Conservation (phyloP, 1,140 invertebrate species). For the Rhynchophorus ferrugineus region DNA sequence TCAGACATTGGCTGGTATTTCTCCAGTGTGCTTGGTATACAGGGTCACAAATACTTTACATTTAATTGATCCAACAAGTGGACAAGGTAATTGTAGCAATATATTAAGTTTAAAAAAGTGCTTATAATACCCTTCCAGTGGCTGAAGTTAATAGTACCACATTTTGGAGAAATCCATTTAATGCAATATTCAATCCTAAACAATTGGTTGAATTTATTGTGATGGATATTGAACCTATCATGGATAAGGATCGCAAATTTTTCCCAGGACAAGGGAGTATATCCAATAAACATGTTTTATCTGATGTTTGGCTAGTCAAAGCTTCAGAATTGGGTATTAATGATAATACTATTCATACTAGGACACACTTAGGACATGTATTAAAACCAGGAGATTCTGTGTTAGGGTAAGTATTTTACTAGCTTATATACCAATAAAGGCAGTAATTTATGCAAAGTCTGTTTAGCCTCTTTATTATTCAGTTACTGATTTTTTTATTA, state of each 20-base stretch:
- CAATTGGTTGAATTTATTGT: slow-evolving; percentile 89
- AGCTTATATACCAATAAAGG: slow-evolving; percentile 3
- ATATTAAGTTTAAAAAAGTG: background rate
- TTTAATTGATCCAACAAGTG: slow-evolving; percentile 86
- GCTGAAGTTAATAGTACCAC: slow-evolving; percentile 73
- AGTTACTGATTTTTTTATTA: slow-evolving; percentile 1
- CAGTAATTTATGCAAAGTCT: slow-evolving; percentile 9
- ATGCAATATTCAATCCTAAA: slow-evolving; percentile 80
- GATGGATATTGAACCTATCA: slow-evolving; percentile 86
- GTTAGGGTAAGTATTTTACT: slow-evolving; percentile 58
- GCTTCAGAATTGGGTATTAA: slow-evolving; percentile 80
- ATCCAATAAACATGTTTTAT: slow-evolving; percentile 80
- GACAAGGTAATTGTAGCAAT: slow-evolving; percentile 67
- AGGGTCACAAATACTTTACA: slow-evolving; percentile 85
- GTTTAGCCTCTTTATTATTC: background rate
- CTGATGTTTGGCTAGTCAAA: slow-evolving; percentile 90
- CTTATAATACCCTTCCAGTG: slow-evolving; percentile 55
- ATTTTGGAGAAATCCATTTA: slow-evolving; percentile 85
- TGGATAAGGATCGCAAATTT: slow-evolving; percentile 64
- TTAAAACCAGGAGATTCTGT: slow-evolving; percentile 89
- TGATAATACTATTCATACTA: slow-evolving; percentile 74
- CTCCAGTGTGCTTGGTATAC: slow-evolving; percentile 80
- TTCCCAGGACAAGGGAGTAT: slow-evolving; percentile 82
- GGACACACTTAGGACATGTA: slow-evolving; percentile 91
- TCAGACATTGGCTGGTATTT: slow-evolving; percentile 86